Base-by-base conservation (phyloP, 2,113 vertebrate genomes). In the Megaptera novaeangliae region DNA sequence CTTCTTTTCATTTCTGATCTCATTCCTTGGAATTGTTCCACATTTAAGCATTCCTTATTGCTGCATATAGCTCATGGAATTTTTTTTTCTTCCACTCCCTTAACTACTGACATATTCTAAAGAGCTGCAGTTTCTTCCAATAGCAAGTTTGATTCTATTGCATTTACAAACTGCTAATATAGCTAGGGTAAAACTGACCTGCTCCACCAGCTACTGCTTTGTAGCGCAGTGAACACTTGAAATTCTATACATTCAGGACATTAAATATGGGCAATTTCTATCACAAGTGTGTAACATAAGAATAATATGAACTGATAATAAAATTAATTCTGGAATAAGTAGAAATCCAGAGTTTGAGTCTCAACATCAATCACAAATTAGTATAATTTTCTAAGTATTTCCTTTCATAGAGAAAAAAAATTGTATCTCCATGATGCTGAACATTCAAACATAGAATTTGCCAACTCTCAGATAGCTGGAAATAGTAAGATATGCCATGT, bases 11-110 rank as follows among this genome's bases (percentile, higher is more conserved):
- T 81, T 25, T 96, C 91, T 88, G 64, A 92, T 92, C 95, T 97
- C 57, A 95, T 92, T 95, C n/a, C 20, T 94, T 98, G 95, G 69
- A 94, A 85, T 72, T 87, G 95, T 88, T 91, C 83, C 92, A 96
- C n/a, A 80, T 95, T 80, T 74, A 72, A 89, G 25, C 68, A 89
- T 92, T 88, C 74, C 72, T 96, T 95, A 82, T 68, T 93, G 89
- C 94, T 95, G 82, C 49, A 75, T 83, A 92, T 18, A 96, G 78
- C 78, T 92, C 92, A 92, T 44, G 91, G 82, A 93, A 83, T 94
- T 81, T 61, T 71, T 88, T 74, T 61, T 17, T 15, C 8, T 49
- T 34, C 34, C 17, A 71, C 4, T 97, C 20, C 36, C 36, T 94
- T 92, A 77, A 95, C 68, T 94, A 41, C 61, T 74, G 59, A 75